Evolutionary conservation across 2,113 vertebrate species (phyloP), one percentile per base, ranked within the genome.

Genomic region (Corydoras maculifer): DNA sequence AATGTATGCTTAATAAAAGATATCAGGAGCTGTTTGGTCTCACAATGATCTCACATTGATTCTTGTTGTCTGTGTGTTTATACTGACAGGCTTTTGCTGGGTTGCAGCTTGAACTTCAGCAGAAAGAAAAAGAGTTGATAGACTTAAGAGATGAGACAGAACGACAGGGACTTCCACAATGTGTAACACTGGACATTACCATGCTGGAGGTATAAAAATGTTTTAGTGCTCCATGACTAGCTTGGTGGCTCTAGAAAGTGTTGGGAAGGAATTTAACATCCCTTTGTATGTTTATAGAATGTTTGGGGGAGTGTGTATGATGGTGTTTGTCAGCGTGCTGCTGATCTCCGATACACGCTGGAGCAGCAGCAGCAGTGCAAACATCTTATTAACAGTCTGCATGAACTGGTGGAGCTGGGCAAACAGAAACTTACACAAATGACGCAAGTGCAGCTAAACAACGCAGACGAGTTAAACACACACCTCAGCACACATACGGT

Each of bases 401-500:
- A 72, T 70, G 85, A 91, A 35, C 83, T 97, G 58, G 66, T 92
- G 48, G 63, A 70, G 59, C 77, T 91, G 35, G 91, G 89, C 3
- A 81, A 31, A 59, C 86, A 92, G 53, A 91, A 85, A 54, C 78
- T 93, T 65, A 48, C 62, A 3, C 80, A 58, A 18, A 80, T 72
- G 35, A 73, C 79, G 13, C 82, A 83, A 18, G 1, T 74, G 0
- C 82, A 84, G 59, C 72, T 84, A 0, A 85, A 62, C 77, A 90
- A 75, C 79, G 87, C 82, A 74, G 68, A 30, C 3, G 81, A 85
- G 51, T 83, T 98, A 4, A 85, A 86, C 66, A 82, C 82, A 69
- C 82, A 86, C 58, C 73, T 93, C 67, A 62, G 80, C 72, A 83
- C 84, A 49, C 89, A 96, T 43, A 91, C 87, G 92, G 96, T 98